Base-by-base conservation (phyloP, 2,113 vertebrate genomes). In the Antechinus stuartii region DNA sequence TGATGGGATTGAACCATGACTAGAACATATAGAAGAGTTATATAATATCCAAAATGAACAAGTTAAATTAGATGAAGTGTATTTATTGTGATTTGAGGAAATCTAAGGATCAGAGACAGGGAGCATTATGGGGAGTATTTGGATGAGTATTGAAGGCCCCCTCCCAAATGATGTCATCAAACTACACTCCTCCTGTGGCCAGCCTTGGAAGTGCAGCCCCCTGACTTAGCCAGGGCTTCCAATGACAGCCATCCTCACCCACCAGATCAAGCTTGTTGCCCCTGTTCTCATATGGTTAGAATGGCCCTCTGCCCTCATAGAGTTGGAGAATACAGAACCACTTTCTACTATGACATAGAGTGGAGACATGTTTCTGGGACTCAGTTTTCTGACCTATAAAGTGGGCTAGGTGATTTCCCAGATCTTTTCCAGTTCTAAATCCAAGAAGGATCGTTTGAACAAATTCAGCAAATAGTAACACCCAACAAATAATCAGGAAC, bases 341-440 rank as follows among this genome's bases (percentile, higher is more conserved):
- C 5, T 84, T 35, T 42, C n/a, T 22, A 84, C n/a, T 23, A 23
- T 42, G 68, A 84, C n/a, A 42, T 2, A 84, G n/a, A 76, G 35
- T n/a, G 16, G 61, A 55, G 53, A 93, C 92, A 93, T 56, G 55
- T 10, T 49, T 92, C 91, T n/a, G 57, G 49, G 57, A 35, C 90
- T 94, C 25, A 0, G 30, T 22, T 54, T 90, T 95, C 95, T 94
- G 92, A 89, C 91, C 91, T 97, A 90, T 90, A 89, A 49, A 95
- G 90, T 96, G 35, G 47, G 52, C 25, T 53, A 90, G 91, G 84
- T 90, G 96, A 89, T 47, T 42, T 50, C 76, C 55, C 96, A 46
- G 27, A 94, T 93, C 91, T 93, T 6, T 42, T 84, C 35, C 68
- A 84, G n/a, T 2, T 42, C 68, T 84, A 84, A 23, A 42, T 23